Base-by-base conservation (phyloP, 2,888 invertebrate genomes). In the Cerastis rubricosa region DNA sequence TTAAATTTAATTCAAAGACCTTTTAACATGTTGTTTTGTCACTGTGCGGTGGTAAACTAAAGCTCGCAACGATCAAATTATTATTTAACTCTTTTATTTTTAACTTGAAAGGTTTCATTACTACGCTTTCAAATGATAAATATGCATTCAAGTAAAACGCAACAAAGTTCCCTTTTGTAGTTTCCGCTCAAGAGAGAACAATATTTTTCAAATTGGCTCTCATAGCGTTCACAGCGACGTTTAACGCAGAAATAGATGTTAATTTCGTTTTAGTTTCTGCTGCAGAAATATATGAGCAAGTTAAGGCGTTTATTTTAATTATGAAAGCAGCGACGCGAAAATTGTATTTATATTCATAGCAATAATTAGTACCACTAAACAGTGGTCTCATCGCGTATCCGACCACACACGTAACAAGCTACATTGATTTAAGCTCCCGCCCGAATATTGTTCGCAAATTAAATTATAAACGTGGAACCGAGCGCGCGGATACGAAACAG, bases 361-460 rank as follows among this genome's bases (percentile, higher is more conserved):
- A 66, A 29, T 69, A 67, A 68, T 80, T 69, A 66, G 73, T 70
- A 74, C 47, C 35, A 61, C 19, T 68, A 65, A 69, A 71, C 61
- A 76, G 67, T 40, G 54, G 49, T 14, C 51, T 61, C 43, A 59
- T 54, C 51, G 49, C 68, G 43, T 40, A 54, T 29, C 74, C 49
- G 54, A 71, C 69, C 67, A 61, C 76, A 78, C 74, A 74, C 71
- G 72, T 78, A 75, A 59, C 66, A 45, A 70, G 69, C 61, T 64
- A 74, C 82, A 76, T 77, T 82, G 78, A 80, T 81, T 74, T 72
- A 78, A 80, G 78, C 77, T 66, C 74, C 85, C 71, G 47, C 69
- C 75, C 59, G 80, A 84, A 84, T 86, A 76, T 76, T 73, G 79
- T 75, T 78, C 80, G 66, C 86, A 81, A 86, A 89, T 88, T 88